Conservation (phyloP, 2,888 invertebrate genomes). For the Chrysolina oricalcia region DNA sequence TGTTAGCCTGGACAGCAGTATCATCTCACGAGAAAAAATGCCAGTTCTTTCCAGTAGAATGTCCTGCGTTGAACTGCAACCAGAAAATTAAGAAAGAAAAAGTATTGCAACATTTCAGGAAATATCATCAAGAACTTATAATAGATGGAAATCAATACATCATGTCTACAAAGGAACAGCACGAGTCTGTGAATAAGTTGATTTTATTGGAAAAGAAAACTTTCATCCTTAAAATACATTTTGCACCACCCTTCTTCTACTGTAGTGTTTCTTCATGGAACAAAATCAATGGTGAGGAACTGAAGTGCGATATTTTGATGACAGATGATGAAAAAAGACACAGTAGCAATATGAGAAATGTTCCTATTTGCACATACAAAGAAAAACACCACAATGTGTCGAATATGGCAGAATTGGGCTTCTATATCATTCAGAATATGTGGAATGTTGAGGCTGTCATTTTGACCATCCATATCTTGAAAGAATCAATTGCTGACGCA, state of each 20-base stretch:
- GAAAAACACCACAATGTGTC: background rate
- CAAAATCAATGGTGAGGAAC: background rate
- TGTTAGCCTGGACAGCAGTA: slow-evolving; percentile 5
- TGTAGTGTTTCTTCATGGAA: background rate
- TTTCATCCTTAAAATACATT: background rate
- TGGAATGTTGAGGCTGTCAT: background rate
- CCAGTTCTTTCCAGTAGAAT: background rate
- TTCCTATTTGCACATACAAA: background rate
- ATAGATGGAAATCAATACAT: background rate
- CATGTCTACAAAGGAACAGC: background rate
- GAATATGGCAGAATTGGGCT: background rate
- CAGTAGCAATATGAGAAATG: background rate
- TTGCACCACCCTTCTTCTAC: background rate
- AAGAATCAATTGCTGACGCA: background rate
- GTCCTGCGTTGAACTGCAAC: slow-evolving; percentile 12
- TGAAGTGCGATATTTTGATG: slow-evolving; percentile 2
- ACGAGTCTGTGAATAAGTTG: background rate
- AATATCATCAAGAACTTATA: background rate
- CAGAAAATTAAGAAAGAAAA: background rate
- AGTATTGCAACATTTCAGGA: background rate
- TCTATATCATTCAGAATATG: background rate
- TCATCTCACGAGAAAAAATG: slow-evolving; percentile 20
- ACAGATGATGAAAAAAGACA: slow-evolving; percentile 4
- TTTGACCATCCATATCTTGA: background rate
- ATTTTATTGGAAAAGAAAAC: background rate